Base-by-base conservation (phyloP, 1,140 invertebrate genomes). In the Stegodyphus mimosarum region DNA sequence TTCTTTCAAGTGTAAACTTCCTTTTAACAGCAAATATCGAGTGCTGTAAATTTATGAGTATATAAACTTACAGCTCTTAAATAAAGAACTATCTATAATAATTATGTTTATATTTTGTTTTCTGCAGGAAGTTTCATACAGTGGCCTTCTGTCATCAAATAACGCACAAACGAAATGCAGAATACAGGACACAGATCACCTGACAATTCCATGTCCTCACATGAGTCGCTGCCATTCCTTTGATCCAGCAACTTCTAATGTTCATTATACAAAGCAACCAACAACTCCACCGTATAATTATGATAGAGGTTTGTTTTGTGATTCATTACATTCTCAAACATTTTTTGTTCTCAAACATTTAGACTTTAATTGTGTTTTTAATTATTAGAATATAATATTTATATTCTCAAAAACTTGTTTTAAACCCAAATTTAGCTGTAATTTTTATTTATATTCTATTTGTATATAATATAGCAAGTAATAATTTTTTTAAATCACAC, bases 61-160 rank as follows among this genome's bases (percentile, higher is more conserved):
- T 7, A 13, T 55, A 55, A 7, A 55, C 1, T 33, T 33, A 33
- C 33, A n/a, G 33, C 33, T 33, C 1, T 33, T 33, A 10, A 60
- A 75, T 48, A 1, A 49, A 17, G 6, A 75, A 75, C 18, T 49
- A 64, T 77, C 7, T 18, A 55, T 51, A 9, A 66, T 7, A 74
- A 74, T 96, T 60, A 60, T 60, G 33, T 87, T 97, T 95, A 48
- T 97, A 97, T 91, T 7, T 66, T 17, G 11, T 66, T 69, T 52
- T 72, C 49, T n/a, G 17, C 13, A 86, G 85, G 85, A 86, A 72
- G 70, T 86, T 18, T 86, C 85, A 11, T 86, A 80, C 70, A 80
- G 85, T 73, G 63, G 76, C 52, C 75, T 86, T 73, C 75, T 86
- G 63, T 86, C 69, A 18, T 71, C 85, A 49, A 60, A 18, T 49